Evolutionary conservation across 2,888 invertebrate species (phyloP).

Genomic region (Acleris cristana): DNA sequence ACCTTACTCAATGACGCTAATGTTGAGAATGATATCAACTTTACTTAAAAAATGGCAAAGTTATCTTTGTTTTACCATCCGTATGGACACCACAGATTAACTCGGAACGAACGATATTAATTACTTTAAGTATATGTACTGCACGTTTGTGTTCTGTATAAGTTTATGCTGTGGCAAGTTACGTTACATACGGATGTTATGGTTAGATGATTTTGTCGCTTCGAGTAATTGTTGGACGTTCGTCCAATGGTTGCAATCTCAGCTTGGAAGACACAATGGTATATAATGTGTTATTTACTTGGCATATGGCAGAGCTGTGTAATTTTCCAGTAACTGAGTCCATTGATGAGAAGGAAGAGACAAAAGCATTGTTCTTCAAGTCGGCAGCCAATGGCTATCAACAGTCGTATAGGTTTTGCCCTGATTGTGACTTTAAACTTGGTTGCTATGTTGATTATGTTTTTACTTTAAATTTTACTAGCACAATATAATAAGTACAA

Average conservation of each 20-base stretch:
- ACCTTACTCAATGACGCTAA: not conserved
- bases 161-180: slow-evolving; percentile 42
- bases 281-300: slow-evolving; percentile 47
- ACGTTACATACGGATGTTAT: slow-evolving; percentile 53
- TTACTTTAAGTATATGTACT: slow-evolving; percentile 40
- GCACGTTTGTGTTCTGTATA: slow-evolving; percentile 25
- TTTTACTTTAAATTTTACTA: no score
- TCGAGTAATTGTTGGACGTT: slow-evolving; percentile 54
- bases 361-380: slow-evolving; percentile 66
- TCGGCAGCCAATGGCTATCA: slow-evolving; percentile 22
- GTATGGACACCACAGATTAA: slow-evolving; percentile 45
- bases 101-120: slow-evolving; percentile 43
- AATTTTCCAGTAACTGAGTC: slow-evolving; percentile 76
- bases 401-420: not conserved
- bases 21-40: not conserved
- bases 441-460: no score
- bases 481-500: no score
- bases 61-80: slow-evolving; percentile 14
- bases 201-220: slow-evolving; percentile 66
- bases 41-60: slow-evolving; percentile 21
- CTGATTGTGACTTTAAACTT: no score
- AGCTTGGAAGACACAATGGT: slow-evolving; percentile 46
- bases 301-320: slow-evolving; percentile 59
- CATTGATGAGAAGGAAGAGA: slow-evolving; percentile 70
- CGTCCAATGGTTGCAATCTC: slow-evolving; percentile 53